Base-by-base conservation (phyloP, 2,797 vertebrate species). In the Hylomyscus alleni region DNA sequence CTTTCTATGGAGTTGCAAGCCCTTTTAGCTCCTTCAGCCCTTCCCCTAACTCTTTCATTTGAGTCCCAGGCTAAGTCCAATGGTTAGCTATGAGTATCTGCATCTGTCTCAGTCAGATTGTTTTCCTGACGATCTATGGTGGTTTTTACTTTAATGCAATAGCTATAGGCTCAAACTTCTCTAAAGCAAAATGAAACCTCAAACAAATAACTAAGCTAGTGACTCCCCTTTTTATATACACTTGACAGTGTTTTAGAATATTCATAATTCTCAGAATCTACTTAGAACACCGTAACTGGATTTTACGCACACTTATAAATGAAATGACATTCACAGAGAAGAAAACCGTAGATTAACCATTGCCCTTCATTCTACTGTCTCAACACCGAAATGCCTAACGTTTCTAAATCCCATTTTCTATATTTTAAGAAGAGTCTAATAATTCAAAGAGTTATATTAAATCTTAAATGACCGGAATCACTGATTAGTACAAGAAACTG, bases 231-330 rank as follows among this genome's bases (percentile, higher is more conserved):
- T 86, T 89, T 89, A 73, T 88, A 24, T 69, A 86, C 2, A 76
- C 15, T 56, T 87, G 31, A 40, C 6, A 34, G 93, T 54, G 34
- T 26, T 90, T 86, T 69, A 37, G 14, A 67, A 67, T 78, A 22
- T 82, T 14, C 29, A n/a, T 88, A 14, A 87, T 93, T 87, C 1
- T n/a, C n/a, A 69, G 29, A 83, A 75, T 44, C 80, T 3, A 86
- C 3, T 56, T 93, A 17, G 87, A 84, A 44, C 20, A 88, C 91
- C 47, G 37, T 77, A 93, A 82, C 83, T 95, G 13, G n/a, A 54
- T 91, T 91, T 89, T 96, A 47, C 14, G 82, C 67, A 56, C 85
- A 58, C 20, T 4, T 82, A 76, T 94, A 88, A 93, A 88, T 65
- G 9, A 62, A 86, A 85, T 65, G 5, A 13, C 6, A 37, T 67